Percentiles rank a stretch among this genome's conserved stretches.
These are phyloP conservation scores for Barypeithes pellucidus DNA, from an alignment of 2,888 invertebrate genomes.

Conservation along the genomic window DNA sequence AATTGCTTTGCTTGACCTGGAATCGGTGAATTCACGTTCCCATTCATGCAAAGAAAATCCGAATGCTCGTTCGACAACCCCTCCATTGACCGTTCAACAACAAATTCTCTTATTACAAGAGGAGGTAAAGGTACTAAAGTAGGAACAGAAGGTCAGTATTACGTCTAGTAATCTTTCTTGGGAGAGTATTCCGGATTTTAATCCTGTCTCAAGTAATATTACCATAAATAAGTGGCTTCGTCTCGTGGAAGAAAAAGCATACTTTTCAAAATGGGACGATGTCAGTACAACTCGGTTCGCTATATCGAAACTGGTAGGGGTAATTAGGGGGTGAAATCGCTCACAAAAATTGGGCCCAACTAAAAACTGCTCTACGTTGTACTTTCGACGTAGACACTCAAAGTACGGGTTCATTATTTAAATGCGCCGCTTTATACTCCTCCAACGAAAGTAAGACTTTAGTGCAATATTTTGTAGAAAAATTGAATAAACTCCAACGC, in stretches of 20 bases:
- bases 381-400: conserved; percentile 1
- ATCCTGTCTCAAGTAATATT: background rate
- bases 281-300: background rate
- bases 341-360: background rate
- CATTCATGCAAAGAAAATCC: too few species aligned
- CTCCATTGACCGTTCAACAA: too few species aligned
- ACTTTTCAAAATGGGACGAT: background rate
- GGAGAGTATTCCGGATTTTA: background rate
- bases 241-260: background rate
- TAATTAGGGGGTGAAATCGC: background rate
- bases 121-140: background rate
- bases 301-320: background rate
- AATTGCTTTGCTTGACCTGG: too few species aligned
- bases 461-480: background rate
- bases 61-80: too few species aligned
- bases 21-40: too few species aligned
- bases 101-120: background rate
- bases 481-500: background rate
- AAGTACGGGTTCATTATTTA: conserved; percentile 7
- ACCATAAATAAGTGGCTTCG: background rate
- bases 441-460: background rate
- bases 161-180: background rate
- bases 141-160: background rate
- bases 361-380: background rate
- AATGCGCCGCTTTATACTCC: background rate